phyloP scores from a whole-genome alignment of 1,140 invertebrate species.

The Aphidius gifuensis region DNA sequence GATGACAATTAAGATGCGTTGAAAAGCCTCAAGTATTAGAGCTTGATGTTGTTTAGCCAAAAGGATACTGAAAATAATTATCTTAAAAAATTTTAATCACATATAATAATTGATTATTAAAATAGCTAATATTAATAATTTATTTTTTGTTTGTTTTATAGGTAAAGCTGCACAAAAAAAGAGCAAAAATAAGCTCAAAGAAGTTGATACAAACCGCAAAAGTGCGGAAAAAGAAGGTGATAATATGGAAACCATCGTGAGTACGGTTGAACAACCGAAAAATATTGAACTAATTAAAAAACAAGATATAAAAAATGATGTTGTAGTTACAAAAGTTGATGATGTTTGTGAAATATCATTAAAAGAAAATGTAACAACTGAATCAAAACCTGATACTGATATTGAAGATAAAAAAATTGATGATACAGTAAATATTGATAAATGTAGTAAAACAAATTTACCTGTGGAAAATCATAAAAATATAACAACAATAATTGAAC shows the following conservation, averaged over 20 bases:
- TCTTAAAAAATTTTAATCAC: too few species aligned
- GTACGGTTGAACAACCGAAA: conserved; percentile 29
- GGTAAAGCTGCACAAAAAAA: conserved; percentile 51
- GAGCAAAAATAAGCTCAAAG: conserved; percentile 47
- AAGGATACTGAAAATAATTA: conserved; percentile 34
- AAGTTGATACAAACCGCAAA: conserved; percentile 50
- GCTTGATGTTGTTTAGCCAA: conserved; percentile 39
- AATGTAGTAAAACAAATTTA: neutral
- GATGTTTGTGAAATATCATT: conserved; percentile 10
- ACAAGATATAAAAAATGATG: conserved; percentile 4
- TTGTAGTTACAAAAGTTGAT: conserved; percentile 4
- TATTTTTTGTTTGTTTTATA: conserved; percentile 23
- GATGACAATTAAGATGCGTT: conserved; percentile 18
- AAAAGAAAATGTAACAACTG: conserved; percentile 11
- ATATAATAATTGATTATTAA: conserved; percentile 23
- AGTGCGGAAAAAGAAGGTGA: conserved; percentile 56
- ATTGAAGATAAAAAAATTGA: neutral
- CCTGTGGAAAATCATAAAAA: conserved; percentile 28
- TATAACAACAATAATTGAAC: conserved; percentile 30
- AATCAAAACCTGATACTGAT: conserved; percentile 5
- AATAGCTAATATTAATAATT: conserved; percentile 7
- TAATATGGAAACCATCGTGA: conserved; percentile 56
- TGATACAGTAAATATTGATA: neutral
- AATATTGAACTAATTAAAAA: conserved; percentile 31
- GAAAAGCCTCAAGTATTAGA: conserved; percentile 29